Conservation (phyloP, 2,113 vertebrate genomes). For the Xiphophorus maculatus region DNA sequence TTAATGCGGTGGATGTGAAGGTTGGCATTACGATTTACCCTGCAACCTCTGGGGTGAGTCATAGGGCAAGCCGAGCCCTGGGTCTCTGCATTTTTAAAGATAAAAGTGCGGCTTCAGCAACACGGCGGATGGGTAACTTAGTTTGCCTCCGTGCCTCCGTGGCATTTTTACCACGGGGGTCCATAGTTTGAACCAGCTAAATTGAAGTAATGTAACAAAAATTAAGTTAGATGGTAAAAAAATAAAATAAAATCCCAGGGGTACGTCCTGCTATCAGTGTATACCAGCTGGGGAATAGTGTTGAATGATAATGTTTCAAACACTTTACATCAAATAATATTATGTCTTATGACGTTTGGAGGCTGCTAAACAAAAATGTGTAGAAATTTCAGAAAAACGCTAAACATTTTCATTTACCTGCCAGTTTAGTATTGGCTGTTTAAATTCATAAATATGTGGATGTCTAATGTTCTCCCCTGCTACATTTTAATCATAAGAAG, state of each 20-base stretch:
- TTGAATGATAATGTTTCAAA: not conserved
- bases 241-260: not conserved
- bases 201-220: constrained; percentile 24
- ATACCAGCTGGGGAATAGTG: not conserved
- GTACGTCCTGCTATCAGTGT: not conserved
- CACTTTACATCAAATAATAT: not conserved
- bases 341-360: not conserved
- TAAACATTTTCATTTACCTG: too few species aligned
- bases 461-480: too few species aligned
- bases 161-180: constrained; percentile 13
- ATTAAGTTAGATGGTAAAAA: constrained; percentile 3
- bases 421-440: too few species aligned
- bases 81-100: constrained; percentile 8
- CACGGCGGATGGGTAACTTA: constrained; percentile 13
- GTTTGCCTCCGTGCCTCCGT: constrained; percentile 3
- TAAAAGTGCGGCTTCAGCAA: constrained; percentile 6
- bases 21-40: constrained; percentile 26
- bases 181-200: not conserved
- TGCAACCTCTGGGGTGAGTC: constrained; percentile 13
- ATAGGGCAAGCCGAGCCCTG: not conserved
- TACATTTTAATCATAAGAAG: too few species aligned
- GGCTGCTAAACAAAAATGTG: too few species aligned
- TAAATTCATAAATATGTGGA: too few species aligned
- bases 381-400: too few species aligned
- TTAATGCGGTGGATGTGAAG: constrained; percentile 36